phyloP scores from a whole-genome alignment of 2,113 vertebrate genomes.

The Nansenia antarctica region DNA sequence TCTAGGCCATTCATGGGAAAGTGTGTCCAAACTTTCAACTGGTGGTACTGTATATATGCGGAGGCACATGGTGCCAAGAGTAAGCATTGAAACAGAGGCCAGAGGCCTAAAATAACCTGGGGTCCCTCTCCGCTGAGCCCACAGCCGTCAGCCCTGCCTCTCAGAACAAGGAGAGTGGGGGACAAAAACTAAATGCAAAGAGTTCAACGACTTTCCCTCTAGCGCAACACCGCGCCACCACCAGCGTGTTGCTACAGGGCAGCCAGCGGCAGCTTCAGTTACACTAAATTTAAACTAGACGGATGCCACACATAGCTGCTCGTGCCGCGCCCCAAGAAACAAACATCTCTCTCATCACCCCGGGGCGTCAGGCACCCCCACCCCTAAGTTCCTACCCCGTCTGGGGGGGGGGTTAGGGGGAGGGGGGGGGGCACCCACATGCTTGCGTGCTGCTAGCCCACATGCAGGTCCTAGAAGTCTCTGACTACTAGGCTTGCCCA shows the following conservation, averaged over 20 bases:
- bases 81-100: background rate
- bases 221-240: constrained; percentile 55
- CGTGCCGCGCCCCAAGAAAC: constrained; percentile 76
- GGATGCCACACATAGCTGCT: constrained; percentile 82
- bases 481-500: too few species aligned
- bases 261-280: constrained; percentile 76
- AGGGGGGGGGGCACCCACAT: constrained; percentile 55
- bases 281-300: constrained; percentile 86
- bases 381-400: constrained; percentile 30
- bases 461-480: constrained; percentile 53
- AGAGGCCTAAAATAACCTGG: constrained; percentile 50
- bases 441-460: constrained; percentile 43
- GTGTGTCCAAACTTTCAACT: too few species aligned
- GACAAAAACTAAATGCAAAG: constrained; percentile 41
- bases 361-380: constrained; percentile 43
- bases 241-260: constrained; percentile 71
- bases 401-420: constrained; percentile 35
- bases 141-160: constrained; percentile 13
- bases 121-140: constrained; percentile 40
- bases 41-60: too few species aligned
- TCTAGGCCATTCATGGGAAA: too few species aligned
- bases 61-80: background rate
- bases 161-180: constrained; percentile 4
- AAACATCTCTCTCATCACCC: constrained; percentile 72
- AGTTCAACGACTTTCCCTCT: constrained; percentile 65